Conservation (phyloP, 2,113 vertebrate species). For the Trachemys scripta region DNA sequence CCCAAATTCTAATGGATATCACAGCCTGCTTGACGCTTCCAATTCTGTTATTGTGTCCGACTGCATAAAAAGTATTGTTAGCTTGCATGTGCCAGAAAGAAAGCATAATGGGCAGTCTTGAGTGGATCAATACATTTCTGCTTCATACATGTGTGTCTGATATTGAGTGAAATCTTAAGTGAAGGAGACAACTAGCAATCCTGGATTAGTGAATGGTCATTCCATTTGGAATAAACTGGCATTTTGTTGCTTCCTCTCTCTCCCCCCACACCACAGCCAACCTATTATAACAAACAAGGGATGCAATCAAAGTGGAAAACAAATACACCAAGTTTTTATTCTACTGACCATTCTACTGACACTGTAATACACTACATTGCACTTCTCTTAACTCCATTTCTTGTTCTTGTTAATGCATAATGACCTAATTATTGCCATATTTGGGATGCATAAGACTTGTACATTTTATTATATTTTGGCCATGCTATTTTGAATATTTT, state of each 20-base stretch:
- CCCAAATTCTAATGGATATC: constrained; percentile 62
- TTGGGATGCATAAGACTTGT: background rate
- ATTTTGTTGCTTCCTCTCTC: background rate
- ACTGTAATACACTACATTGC: background rate
- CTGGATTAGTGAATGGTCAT: background rate
- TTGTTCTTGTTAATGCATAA: background rate
- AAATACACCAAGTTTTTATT: background rate
- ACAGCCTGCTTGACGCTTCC: background rate
- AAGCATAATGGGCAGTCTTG: background rate
- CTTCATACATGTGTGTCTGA: background rate
- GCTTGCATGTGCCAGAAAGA: background rate
- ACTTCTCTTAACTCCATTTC: rapidly evolving
- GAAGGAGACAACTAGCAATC: background rate
- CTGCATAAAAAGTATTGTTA: background rate
- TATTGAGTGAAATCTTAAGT: background rate
- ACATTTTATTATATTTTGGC: background rate
- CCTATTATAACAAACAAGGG: background rate
- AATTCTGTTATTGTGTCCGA: background rate
- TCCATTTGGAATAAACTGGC: background rate
- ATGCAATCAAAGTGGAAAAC: background rate
- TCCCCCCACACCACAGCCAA: rapidly evolving
- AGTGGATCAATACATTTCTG: background rate
- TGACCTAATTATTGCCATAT: background rate
- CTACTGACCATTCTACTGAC: background rate
- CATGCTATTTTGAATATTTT: background rate